phyloP scores from a whole-genome alignment of 2,888 invertebrate genomes.

The Drosophila rellima region DNA sequence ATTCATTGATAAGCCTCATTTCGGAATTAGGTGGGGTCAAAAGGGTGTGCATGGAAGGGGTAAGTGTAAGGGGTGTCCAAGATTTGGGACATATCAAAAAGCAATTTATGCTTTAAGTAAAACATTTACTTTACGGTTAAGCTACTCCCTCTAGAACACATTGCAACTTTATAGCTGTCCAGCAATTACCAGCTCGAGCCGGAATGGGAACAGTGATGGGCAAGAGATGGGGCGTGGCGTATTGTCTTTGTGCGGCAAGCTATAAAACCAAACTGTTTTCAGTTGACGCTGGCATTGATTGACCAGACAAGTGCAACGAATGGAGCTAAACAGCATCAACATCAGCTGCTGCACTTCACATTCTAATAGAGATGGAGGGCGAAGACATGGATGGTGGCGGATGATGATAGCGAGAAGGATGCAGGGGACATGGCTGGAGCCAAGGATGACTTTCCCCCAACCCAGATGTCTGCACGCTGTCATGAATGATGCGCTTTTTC shows the following conservation, averaged over 20 bases:
- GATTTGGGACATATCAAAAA: constrained; percentile 55
- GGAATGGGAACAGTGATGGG: neutral
- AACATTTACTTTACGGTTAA: constrained; percentile 67
- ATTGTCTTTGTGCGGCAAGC: constrained; percentile 72
- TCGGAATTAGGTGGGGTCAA: neutral
- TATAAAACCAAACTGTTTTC: constrained; percentile 74
- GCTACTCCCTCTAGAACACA: constrained; percentile 21
- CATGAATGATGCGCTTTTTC: constrained; percentile 76
- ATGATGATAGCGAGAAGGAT: neutral
- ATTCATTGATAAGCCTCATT: constrained; percentile 24
- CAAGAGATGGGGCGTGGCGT: constrained; percentile 16
- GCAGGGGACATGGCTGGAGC: constrained; percentile 19
- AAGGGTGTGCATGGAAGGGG: neutral
- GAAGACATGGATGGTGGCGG: neutral
- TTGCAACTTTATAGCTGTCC: constrained; percentile 68
- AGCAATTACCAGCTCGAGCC: constrained; percentile 66
- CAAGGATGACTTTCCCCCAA: constrained; percentile 19
- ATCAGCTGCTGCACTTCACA: constrained; percentile 75
- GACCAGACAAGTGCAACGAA: constrained; percentile 78
- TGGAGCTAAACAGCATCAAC: constrained; percentile 65
- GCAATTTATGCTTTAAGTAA: constrained; percentile 72
- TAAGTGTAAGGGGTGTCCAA: too few species aligned
- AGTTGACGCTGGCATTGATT: constrained; percentile 75
- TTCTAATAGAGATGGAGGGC: constrained; percentile 7
- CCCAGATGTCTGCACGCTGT: constrained; percentile 55